phyloP scores from a whole-genome alignment of 1,140 invertebrate species.

The Eumaeus atala region DNA sequence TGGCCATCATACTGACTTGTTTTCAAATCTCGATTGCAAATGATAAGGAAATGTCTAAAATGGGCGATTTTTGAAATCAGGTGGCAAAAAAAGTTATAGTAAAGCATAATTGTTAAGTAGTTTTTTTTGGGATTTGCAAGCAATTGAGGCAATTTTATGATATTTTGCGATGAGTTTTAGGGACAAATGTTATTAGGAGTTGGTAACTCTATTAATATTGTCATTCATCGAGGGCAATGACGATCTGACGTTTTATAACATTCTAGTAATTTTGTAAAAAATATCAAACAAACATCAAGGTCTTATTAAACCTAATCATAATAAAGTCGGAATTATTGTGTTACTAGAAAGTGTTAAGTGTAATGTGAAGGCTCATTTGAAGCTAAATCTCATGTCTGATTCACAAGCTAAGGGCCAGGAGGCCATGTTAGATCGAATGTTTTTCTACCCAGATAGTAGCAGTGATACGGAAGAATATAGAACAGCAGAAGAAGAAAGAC shows the following conservation, averaged over 20 bases:
- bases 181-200: too few relatives aligned
- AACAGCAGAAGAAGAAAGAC: constrained; percentile 51
- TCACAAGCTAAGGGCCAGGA: constrained; percentile 49
- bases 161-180: too few relatives aligned
- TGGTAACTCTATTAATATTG: too few relatives aligned
- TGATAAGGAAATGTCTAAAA: too few relatives aligned
- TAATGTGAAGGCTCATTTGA: constrained; percentile 56
- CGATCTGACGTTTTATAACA: neutral
- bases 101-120: too few relatives aligned
- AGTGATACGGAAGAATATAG: constrained; percentile 64
- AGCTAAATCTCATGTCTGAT: constrained; percentile 60
- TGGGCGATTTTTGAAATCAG: too few relatives aligned
- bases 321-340: neutral
- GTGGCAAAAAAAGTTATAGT: too few relatives aligned
- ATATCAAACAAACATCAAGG: neutral
- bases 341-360: constrained; percentile 33
- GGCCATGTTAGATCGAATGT: constrained; percentile 60
- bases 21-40: too few relatives aligned
- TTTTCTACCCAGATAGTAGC: constrained; percentile 61
- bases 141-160: too few relatives aligned
- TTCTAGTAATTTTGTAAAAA: neutral
- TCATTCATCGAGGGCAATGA: neutral
- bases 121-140: too few relatives aligned
- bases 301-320: neutral
- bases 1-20: too few relatives aligned